Conservation (phyloP, 2,797 vertebrate species). For the Coregonus suidteri region DNA sequence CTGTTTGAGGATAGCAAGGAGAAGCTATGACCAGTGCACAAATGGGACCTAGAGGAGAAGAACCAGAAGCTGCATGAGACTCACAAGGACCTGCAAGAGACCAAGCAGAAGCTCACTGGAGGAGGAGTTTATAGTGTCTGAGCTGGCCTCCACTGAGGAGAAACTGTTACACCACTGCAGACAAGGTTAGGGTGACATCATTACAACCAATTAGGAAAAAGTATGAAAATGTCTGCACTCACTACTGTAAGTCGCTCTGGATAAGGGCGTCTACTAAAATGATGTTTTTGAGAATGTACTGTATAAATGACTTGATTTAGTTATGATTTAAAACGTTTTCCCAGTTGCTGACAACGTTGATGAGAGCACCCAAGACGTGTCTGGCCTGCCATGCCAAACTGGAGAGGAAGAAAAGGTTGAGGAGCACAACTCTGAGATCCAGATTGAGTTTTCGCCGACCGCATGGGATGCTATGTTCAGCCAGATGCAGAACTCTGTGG, state of each 20-base stretch:
- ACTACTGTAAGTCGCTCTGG: too few species aligned
- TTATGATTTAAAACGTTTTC: not conserved
- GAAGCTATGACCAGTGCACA: conserved; percentile 82
- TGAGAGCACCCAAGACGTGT: conserved; percentile 84
- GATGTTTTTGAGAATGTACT: not conserved
- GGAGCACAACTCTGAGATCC: conserved; percentile 81
- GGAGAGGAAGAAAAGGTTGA: conserved; percentile 89
- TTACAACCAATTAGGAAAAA: too few species aligned
- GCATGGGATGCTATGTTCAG: conserved; percentile 79
- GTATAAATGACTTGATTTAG: not conserved
- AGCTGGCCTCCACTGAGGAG: conserved; percentile 77
- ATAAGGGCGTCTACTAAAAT: too few species aligned
- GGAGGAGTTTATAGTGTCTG: conserved; percentile 82
- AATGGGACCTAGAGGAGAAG: conserved; percentile 79
- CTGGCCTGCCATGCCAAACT: conserved; percentile 89
- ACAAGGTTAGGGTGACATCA: conserved; percentile 74
- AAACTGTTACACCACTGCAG: conserved; percentile 83
- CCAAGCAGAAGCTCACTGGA: conserved; percentile 80
- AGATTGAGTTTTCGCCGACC: conserved; percentile 81
- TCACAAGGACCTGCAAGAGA: conserved; percentile 80
- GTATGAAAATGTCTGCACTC: too few species aligned
- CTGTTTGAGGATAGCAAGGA: conserved; percentile 84
- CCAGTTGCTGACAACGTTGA: conserved; percentile 87
- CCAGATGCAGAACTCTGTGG: conserved; percentile 78
- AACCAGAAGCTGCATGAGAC: conserved; percentile 83